These are phyloP conservation scores for Acleris laterana DNA, from an alignment of 2,888 invertebrate genomes.

Conservation along the genomic window DNA sequence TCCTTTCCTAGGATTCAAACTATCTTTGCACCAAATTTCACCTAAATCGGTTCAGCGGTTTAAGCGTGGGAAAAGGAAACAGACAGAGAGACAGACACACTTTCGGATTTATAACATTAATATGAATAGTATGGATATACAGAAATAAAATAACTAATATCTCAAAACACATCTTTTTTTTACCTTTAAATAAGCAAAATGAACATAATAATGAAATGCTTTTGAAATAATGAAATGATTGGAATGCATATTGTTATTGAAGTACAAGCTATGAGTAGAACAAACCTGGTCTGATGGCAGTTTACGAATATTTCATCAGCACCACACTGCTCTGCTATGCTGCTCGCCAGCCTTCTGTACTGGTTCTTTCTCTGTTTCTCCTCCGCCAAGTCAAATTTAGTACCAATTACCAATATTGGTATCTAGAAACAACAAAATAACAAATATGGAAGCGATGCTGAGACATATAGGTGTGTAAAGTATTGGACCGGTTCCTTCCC, in stretches of 20 bases:
- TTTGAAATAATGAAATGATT: slow-evolving; percentile 66
- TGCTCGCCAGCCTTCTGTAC: slow-evolving; percentile 83
- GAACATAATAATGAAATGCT: slow-evolving; percentile 1
- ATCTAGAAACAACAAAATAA: slow-evolving; percentile 83
- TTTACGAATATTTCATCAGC: slow-evolving; percentile 97
- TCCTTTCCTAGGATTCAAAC: too few species aligned
- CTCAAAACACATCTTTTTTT: too few species aligned
- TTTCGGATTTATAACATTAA: too few species aligned
- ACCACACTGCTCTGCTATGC: slow-evolving; percentile 94
- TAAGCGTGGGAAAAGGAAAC: too few species aligned
- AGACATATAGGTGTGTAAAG: too few species aligned
- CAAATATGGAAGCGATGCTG: neutral
- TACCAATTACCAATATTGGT: slow-evolving; percentile 97
- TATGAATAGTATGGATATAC: too few species aligned
- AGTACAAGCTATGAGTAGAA: neutral
- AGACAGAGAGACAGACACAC: too few species aligned
- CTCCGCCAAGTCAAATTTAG: slow-evolving; percentile 94
- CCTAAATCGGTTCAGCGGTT: too few species aligned
- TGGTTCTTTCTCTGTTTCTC: slow-evolving; percentile 88
- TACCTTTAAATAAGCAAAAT: too few species aligned
- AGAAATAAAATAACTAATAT: too few species aligned
- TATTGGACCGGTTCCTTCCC: too few species aligned
- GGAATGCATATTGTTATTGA: neutral
- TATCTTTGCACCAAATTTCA: too few species aligned
- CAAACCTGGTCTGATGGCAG: slow-evolving; percentile 83